Evolutionary conservation across 2,888 invertebrate genomes (phyloP).

Genomic region (Mamestra brassicae): DNA sequence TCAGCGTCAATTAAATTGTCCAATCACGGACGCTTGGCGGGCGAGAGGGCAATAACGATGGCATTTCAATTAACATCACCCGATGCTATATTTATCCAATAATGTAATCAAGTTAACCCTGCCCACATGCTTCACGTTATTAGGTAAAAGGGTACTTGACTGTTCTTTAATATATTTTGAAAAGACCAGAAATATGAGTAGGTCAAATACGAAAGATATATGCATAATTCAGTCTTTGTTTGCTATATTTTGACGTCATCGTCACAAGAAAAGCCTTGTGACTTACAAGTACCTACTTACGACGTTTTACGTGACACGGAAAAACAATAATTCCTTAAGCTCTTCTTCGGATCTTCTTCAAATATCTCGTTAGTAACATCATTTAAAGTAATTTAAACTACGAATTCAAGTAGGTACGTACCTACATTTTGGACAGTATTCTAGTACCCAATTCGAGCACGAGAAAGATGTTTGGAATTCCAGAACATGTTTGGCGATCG

Average conservation of each 20-base stretch:
- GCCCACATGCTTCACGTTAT: constrained; percentile 27
- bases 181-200: too few relatives aligned
- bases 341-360: neutral
- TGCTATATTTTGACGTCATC: neutral
- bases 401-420: neutral
- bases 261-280: too few relatives aligned
- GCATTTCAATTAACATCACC: constrained; percentile 81
- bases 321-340: neutral
- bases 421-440: neutral
- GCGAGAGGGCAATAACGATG: constrained; percentile 75
- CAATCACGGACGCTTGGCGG: constrained; percentile 73
- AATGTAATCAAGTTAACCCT: constrained; percentile 64
- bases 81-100: constrained; percentile 69
- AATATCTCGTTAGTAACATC: neutral
- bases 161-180: neutral
- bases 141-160: neutral
- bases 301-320: neutral
- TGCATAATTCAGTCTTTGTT: too few relatives aligned
- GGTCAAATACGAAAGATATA: too few relatives aligned
- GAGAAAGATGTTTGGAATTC: constrained; percentile 40
- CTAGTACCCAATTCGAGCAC: neutral
- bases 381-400: neutral
- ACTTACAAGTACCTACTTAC: neutral
- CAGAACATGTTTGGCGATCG: constrained; percentile 42
- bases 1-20: constrained; percentile 81